A percentile compares a stretch with the other conserved stretches of the same genome.
Evolutionary conservation across 2,888 invertebrate genomes (phyloP).

Genomic region (Willowsia nigromaculata): DNA sequence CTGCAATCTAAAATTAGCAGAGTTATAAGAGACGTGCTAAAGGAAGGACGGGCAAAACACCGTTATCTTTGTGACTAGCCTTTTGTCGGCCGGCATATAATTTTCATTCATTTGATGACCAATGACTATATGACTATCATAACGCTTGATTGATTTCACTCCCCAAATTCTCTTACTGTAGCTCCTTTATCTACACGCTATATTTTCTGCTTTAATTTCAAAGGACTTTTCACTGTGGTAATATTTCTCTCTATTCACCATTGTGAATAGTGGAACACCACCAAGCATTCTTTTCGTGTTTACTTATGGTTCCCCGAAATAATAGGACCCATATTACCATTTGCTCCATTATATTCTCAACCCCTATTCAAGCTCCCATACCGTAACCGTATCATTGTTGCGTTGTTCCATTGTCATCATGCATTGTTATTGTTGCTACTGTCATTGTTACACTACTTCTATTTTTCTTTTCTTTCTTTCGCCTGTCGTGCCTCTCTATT

Average conservation of each 20-base stretch:
- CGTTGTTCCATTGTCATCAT: background rate
- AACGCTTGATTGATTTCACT: constrained; percentile 44
- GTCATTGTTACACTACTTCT: background rate
- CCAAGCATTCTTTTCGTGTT: constrained; percentile 26
- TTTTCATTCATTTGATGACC: background rate
- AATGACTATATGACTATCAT: background rate
- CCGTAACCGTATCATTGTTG: constrained; percentile 6
- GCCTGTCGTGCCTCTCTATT: background rate
- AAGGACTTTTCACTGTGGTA: constrained; percentile 14
- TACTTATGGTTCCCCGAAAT: constrained; percentile 54
- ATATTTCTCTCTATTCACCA: background rate
- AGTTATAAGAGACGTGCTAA: background rate
- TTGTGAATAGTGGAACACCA: background rate
- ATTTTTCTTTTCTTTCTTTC: background rate
- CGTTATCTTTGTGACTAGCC: background rate
- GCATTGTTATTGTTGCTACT: background rate
- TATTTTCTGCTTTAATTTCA: background rate
- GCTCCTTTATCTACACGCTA: background rate
- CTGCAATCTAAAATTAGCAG: constrained; percentile 29
- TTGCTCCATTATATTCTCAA: background rate
- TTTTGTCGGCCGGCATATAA: background rate
- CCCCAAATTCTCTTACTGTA: background rate
- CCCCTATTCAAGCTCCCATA: background rate
- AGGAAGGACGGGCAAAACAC: background rate
- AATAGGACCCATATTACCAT: background rate